Percentiles rank a stretch among this genome's conserved stretches.
Conservation (phyloP, 1,140 invertebrate species). For the Bradynema listronoti region DNA sequence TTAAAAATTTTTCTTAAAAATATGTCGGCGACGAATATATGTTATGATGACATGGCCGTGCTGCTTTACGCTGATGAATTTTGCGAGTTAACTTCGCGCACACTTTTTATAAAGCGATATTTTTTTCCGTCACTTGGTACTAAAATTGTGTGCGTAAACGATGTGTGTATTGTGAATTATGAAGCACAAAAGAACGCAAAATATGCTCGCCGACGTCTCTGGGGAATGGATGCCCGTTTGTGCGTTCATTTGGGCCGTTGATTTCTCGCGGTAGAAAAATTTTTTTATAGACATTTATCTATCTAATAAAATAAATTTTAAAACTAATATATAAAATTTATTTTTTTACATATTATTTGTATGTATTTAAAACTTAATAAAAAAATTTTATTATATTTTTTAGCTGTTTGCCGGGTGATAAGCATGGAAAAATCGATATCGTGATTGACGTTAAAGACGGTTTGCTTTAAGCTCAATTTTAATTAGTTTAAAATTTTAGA, state of each 20-base stretch:
- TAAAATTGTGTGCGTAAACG: conserved; percentile 29
- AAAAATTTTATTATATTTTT: conserved; percentile 18
- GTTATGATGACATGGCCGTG: conserved; percentile 8
- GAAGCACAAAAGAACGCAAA: conserved; percentile 29
- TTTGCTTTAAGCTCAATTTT: conserved; percentile 18
- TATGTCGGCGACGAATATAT: conserved; percentile 3
- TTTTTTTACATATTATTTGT: neutral
- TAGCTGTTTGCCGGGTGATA: conserved; percentile 39
- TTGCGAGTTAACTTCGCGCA: conserved; percentile 60
- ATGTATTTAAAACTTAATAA: conserved; percentile 7
- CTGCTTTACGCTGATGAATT: conserved; percentile 33
- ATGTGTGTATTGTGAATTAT: conserved; percentile 38
- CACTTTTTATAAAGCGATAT: conserved; percentile 38
- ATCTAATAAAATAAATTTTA: conserved; percentile 6
- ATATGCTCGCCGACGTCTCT: conserved; percentile 26
- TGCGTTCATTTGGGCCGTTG: conserved; percentile 31
- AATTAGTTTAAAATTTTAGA: conserved; percentile 2
- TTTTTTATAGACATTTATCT: conserved; percentile 4
- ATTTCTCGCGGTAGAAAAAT: conserved; percentile 21
- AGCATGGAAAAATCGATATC: conserved; percentile 31
- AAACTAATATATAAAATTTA: neutral
- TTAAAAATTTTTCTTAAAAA: conserved; percentile 4
- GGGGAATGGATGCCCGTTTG: conserved; percentile 17
- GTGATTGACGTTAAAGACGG: conserved; percentile 42
- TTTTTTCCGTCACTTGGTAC: conserved; percentile 38